phyloP scores from a whole-genome alignment of 2,113 vertebrate genomes.

The Catharus bicknelli region DNA sequence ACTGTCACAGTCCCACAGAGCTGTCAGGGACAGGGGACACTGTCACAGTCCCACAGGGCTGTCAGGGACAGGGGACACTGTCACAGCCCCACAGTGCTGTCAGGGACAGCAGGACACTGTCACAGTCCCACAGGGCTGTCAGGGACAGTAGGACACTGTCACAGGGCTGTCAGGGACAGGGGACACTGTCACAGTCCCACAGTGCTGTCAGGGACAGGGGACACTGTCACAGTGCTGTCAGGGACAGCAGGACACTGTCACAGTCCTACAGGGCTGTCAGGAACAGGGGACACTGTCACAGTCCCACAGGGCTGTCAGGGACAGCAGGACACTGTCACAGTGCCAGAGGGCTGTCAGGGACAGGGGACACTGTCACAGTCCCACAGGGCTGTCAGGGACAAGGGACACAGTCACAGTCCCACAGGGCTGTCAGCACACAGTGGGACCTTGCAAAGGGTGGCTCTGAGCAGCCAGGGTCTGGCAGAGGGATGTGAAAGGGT shows the following conservation, averaged over 20 bases:
- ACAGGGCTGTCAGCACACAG: rapidly evolving
- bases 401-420: background rate
- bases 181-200: no score
- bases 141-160: no score
- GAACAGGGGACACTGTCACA: background rate
- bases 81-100: no score
- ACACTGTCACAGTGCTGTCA: background rate
- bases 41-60: no score
- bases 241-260: background rate
- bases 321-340: background rate
- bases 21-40: no score
- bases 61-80: no score
- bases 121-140: no score
- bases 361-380: background rate
- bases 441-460: rapidly evolving
- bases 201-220: no score
- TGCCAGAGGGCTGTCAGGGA: rapidly evolving
- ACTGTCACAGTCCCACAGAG: no score
- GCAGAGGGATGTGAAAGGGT: background rate
- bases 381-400: background rate
- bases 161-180: no score
- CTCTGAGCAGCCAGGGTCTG: background rate
- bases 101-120: background rate
- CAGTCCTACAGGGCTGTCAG: rapidly evolving
- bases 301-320: background rate